phyloP scores from a whole-genome alignment of 1,140 invertebrate species.

The Drosophila asahinai region DNA sequence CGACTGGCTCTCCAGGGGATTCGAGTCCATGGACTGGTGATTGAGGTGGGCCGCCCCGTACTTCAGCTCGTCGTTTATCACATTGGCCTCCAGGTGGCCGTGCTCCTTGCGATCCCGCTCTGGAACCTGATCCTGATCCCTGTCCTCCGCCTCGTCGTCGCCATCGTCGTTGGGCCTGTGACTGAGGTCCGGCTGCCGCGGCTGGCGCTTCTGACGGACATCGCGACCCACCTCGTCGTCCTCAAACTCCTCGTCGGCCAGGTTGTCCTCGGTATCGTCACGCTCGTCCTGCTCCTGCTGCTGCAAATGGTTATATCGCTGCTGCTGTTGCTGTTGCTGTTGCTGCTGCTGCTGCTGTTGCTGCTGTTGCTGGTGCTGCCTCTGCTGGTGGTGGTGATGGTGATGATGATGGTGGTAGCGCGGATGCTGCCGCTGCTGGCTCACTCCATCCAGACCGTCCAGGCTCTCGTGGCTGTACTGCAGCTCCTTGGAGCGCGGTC shows the following conservation, averaged over 20 bases:
- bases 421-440: constrained; percentile 50
- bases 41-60: constrained; percentile 84
- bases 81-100: constrained; percentile 72
- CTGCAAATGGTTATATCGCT: constrained; percentile 67
- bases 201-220: constrained; percentile 74
- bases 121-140: constrained; percentile 33
- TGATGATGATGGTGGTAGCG: constrained; percentile 75
- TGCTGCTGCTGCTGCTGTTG: constrained; percentile 47
- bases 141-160: constrained; percentile 26
- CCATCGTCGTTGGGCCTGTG: constrained; percentile 25
- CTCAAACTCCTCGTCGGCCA: constrained; percentile 83
- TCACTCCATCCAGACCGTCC: constrained; percentile 60
- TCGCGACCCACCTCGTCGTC: constrained; percentile 82
- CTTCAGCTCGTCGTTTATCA: constrained; percentile 85
- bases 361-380: constrained; percentile 35
- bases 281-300: constrained; percentile 74
- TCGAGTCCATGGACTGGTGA: constrained; percentile 84
- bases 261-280: constrained; percentile 83
- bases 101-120: constrained; percentile 50
- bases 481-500: constrained; percentile 78
- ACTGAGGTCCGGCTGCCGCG: constrained; percentile 25
- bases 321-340: constrained; percentile 53
- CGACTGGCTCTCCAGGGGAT: constrained; percentile 88
- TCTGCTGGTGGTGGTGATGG: constrained; percentile 57
- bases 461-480: constrained; percentile 80